phyloP scores from a whole-genome alignment of 2,888 invertebrate species.

The Xiphydria camelus region DNA sequence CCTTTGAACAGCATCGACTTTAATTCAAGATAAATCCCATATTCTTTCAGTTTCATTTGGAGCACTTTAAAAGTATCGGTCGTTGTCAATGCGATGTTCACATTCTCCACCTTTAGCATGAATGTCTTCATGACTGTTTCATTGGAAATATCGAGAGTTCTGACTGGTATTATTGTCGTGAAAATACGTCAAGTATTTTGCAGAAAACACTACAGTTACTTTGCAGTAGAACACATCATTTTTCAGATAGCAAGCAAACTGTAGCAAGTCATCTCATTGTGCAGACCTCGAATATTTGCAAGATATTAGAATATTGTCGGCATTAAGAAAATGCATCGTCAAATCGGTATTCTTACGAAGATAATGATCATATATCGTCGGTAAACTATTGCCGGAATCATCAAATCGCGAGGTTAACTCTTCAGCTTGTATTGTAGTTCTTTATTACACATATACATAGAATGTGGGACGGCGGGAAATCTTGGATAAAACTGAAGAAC shows the following conservation, averaged over 20 bases:
- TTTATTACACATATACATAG: not conserved
- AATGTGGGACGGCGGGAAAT: too few species aligned
- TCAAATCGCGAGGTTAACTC: too few species aligned
- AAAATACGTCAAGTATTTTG: not conserved
- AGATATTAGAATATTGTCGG: too few species aligned
- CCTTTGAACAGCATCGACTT: slow-evolving; percentile 4
- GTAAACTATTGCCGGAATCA: too few species aligned
- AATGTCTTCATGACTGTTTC: slow-evolving; percentile 4
- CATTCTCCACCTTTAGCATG: slow-evolving; percentile 5
- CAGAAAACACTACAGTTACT: too few species aligned
- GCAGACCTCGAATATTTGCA: not conserved
- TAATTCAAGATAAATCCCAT: slow-evolving; percentile 2
- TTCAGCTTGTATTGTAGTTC: not conserved
- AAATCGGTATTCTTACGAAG: too few species aligned
- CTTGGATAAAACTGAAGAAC: too few species aligned
- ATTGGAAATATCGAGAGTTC: not conserved
- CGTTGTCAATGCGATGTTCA: slow-evolving; percentile 1
- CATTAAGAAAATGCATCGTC: too few species aligned
- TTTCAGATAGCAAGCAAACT: not conserved
- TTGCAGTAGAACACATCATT: not conserved
- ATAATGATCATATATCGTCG: too few species aligned
- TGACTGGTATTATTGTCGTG: not conserved
- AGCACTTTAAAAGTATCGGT: slow-evolving; percentile 9
- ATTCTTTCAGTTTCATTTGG: slow-evolving; percentile 1
- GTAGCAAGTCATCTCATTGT: not conserved